Base-by-base conservation (phyloP, 2,888 invertebrate species). In the Monoplex corrugatus region DNA sequence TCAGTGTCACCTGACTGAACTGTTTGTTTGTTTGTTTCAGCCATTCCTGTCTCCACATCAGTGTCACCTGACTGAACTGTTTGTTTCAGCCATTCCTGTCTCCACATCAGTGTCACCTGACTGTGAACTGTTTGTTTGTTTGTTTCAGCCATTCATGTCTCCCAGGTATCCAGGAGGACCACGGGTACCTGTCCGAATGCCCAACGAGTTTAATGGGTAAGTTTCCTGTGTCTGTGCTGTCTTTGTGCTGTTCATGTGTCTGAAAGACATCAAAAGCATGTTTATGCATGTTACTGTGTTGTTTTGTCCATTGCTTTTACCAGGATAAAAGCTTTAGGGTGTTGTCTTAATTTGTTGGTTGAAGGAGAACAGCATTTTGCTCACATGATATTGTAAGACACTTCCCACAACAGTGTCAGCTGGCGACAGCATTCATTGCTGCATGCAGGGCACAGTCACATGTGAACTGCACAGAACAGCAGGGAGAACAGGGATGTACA, bases 131-230 rank as follows among this genome's bases (percentile, higher is more conserved):
- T 75, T 91, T 92, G 19, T 78, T 28, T 72, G 32, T 89, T 94
- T 89, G 63, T 97, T 97, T 91, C 98, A 99, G 97, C 98, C 98
- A 93, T 98, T 98, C 95, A 98, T 99, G 98, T 98, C 98, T 93
- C 99, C 99, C 28, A 97, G 99, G 96, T 99, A 98, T 97, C 98
- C 98, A n/a, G 97, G 98, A 88, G 98, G 98, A 89, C 99, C 99
- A 0, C 96, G 99, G 94, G 95, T 94, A 50, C 98, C 98, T 16
- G 98, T 99, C 90, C 97, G 99, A 95, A 99, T 99, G 98, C 98
- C 98, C 90, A 98, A 98, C 91, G 99, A 99, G 96, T 99, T 99
- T 95, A 99, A 98, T 96, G 87, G 89, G 99, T 99, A 96, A 97
- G 97, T 95, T 90, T 6, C 1, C 57, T 57, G 19, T 57, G 3